Conservation (phyloP, 2,888 invertebrate genomes). For the Dolomedes plantarius region DNA sequence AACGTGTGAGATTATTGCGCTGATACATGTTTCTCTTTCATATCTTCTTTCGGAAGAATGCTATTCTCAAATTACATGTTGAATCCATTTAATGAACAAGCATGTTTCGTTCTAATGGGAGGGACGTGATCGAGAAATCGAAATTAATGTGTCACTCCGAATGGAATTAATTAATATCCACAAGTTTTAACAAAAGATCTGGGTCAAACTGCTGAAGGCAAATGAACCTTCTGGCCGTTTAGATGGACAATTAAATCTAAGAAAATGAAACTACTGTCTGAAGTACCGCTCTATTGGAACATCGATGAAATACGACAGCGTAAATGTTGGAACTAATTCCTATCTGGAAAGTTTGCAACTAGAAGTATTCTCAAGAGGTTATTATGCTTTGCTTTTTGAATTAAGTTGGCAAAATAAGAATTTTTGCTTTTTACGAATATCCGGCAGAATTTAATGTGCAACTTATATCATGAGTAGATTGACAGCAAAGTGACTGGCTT, state of each 20-base stretch:
- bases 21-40: too few relatives aligned
- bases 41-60: too few relatives aligned
- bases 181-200: constrained; percentile 35
- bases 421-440: too few relatives aligned
- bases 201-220: constrained; percentile 41
- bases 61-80: too few relatives aligned
- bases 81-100: too few relatives aligned
- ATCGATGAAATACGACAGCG: neutral
- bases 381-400: neutral
- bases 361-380: neutral
- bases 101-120: neutral
- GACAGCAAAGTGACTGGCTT: too few relatives aligned
- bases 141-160: neutral
- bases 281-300: neutral
- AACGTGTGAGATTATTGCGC: too few relatives aligned
- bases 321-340: neutral
- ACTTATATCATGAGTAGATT: too few relatives aligned
- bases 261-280: constrained; percentile 35
- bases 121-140: neutral
- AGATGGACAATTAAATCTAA: constrained; percentile 42
- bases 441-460: too few relatives aligned
- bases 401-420: neutral
- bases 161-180: constrained; percentile 35
- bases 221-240: constrained; percentile 30
- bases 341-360: neutral